phyloP scores from a whole-genome alignment of 2,888 invertebrate genomes.

The Drosophila testacea region DNA sequence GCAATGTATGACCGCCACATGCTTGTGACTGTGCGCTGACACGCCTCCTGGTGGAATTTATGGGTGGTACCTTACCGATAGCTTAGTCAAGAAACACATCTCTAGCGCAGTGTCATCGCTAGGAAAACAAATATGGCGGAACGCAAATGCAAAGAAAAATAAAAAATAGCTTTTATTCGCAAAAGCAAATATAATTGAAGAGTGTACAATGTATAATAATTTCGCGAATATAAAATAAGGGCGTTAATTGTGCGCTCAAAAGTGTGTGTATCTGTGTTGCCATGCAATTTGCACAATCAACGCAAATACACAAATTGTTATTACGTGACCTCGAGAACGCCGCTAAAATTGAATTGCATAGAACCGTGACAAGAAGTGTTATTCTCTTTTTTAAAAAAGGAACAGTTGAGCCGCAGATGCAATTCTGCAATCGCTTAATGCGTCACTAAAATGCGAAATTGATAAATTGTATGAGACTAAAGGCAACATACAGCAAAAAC shows the following conservation, averaged over 20 bases:
- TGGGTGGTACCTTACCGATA: too few species aligned
- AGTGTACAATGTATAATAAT: constrained; percentile 15
- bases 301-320: constrained; percentile 65
- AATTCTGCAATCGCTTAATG: constrained; percentile 19
- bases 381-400: constrained; percentile 7
- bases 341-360: constrained; percentile 58
- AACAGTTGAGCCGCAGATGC: constrained; percentile 17
- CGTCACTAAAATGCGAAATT: constrained; percentile 40
- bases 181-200: constrained; percentile 32
- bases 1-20: too few species aligned
- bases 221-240: constrained; percentile 10
- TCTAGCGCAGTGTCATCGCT: constrained; percentile 40
- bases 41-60: too few species aligned
- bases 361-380: constrained; percentile 37
- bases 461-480: constrained; percentile 12
- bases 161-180: constrained; percentile 56
- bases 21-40: too few species aligned
- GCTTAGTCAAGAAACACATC: constrained; percentile 12
- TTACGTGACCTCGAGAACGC: constrained; percentile 77
- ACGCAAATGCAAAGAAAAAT: constrained; percentile 59
- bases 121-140: constrained; percentile 77
- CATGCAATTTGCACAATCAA: constrained; percentile 56
- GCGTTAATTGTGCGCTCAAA: background rate
- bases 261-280: constrained; percentile 26
- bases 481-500: constrained; percentile 21